phyloP scores from a whole-genome alignment of 2,888 invertebrate species.

The Pecten maximus region DNA sequence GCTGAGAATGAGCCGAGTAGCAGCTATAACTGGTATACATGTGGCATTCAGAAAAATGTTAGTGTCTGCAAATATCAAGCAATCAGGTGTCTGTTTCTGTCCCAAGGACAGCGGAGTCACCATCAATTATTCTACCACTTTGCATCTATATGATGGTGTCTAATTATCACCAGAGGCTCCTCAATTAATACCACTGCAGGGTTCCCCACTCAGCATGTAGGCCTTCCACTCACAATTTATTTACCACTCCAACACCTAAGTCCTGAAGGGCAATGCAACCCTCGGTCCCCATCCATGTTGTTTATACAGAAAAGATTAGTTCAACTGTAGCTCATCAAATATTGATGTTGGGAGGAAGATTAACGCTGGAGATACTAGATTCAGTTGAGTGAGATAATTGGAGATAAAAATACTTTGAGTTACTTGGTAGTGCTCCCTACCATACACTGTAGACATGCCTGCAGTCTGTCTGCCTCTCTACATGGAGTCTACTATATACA shows the following conservation, averaged over 20 bases:
- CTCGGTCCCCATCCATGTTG: background rate
- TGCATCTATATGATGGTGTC: slow-evolving; percentile 1
- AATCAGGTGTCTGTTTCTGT: background rate
- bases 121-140: slow-evolving; percentile 18
- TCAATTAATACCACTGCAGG: slow-evolving; percentile 10
- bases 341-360: slow-evolving; percentile 28
- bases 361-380: slow-evolving; percentile 20
- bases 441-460: slow-evolving; percentile 19
- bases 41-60: background rate
- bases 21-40: background rate
- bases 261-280: background rate
- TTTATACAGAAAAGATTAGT: slow-evolving; percentile 19
- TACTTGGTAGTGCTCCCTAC: background rate
- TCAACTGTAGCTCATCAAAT: slow-evolving; percentile 28
- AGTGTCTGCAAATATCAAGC: background rate
- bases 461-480: background rate
- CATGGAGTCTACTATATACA: background rate
- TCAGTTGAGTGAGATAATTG: slow-evolving; percentile 18
- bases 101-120: background rate
- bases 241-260: background rate
- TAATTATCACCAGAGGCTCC: slow-evolving; percentile 22
- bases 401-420: slow-evolving; percentile 29
- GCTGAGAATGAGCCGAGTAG: background rate
- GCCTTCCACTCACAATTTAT: background rate
- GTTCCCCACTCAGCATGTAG: background rate